A percentile compares a stretch with the other conserved stretches of the same genome.
Conservation (phyloP, 2,888 invertebrate species). For the Cryptus armator region DNA sequence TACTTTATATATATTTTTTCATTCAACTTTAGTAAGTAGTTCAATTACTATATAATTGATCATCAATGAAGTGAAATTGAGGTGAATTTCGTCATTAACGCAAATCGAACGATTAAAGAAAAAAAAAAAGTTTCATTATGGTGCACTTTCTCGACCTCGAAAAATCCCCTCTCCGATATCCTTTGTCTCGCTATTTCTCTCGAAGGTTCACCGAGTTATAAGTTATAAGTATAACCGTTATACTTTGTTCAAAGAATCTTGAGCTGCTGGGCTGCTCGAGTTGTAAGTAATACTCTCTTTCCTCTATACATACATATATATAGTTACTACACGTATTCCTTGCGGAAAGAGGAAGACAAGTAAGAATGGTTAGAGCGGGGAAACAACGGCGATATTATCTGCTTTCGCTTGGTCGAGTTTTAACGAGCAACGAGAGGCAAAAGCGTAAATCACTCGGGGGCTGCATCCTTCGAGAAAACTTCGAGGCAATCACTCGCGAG, state of each 20-base stretch:
- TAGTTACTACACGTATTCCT: neutral
- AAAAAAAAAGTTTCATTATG: neutral
- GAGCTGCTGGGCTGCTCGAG: neutral
- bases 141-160: constrained; percentile 57
- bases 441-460: constrained; percentile 57
- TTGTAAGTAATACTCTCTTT: neutral
- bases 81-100: constrained; percentile 28
- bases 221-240: constrained; percentile 56
- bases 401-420: constrained; percentile 64
- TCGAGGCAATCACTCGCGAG: constrained; percentile 44
- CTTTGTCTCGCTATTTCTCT: constrained; percentile 41
- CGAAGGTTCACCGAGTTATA: constrained; percentile 7
- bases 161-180: constrained; percentile 33
- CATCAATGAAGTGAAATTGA: constrained; percentile 16
- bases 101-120: constrained; percentile 19
- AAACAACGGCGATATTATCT: constrained; percentile 52
- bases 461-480: constrained; percentile 35
- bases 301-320: neutral
- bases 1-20: neutral
- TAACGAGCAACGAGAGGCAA: constrained; percentile 54
- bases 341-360: constrained; percentile 16
- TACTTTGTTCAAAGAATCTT: constrained; percentile 35
- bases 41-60: neutral
- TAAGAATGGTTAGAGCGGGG: constrained; percentile 21
- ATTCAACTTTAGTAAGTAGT: neutral